Percentiles rank a stretch among this genome's conserved stretches.
phyloP scores from a whole-genome alignment of 1,140 invertebrate species.

The Drosophila pseudoobscura region DNA sequence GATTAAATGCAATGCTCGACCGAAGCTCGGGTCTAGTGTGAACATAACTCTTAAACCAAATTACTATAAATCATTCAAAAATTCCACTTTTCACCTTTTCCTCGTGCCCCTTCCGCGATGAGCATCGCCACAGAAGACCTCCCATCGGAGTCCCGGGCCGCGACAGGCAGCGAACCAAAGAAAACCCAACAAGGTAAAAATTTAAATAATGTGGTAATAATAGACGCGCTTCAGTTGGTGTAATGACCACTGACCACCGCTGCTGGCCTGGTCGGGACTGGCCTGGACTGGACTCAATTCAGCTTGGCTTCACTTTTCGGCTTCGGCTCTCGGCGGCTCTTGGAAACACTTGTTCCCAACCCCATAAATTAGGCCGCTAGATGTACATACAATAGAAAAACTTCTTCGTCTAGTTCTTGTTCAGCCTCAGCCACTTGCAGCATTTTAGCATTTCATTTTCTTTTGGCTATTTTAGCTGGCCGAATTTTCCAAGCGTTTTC shows the following conservation, averaged over 20 bases:
- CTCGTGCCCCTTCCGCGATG: not conserved
- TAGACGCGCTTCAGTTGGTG: conserved; percentile 79
- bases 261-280: too few species aligned
- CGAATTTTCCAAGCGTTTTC: conserved; percentile 64
- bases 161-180: conserved; percentile 10
- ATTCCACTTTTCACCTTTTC: conserved; percentile 78
- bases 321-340: conserved; percentile 11
- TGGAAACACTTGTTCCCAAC: conserved; percentile 37
- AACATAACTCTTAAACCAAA: conserved; percentile 80
- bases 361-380: conserved; percentile 43
- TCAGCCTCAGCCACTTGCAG: not conserved
- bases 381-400: conserved; percentile 1
- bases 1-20: conserved; percentile 67
- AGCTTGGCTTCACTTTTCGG: conserved; percentile 13
- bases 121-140: conserved; percentile 18
- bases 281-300: not conserved
- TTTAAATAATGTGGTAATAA: conserved; percentile 81
- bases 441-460: conserved; percentile 21
- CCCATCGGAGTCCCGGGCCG: conserved; percentile 15
- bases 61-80: conserved; percentile 80
- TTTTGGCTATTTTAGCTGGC: conserved; percentile 43
- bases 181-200: conserved; percentile 27
- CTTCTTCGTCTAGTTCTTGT: conserved; percentile 11
- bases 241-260: conserved; percentile 61
- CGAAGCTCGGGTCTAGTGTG: conserved; percentile 60